Percentiles rank a stretch among this genome's conserved stretches.
Conservation (phyloP, 2,888 invertebrate species). For the Iselma pallidipennis region DNA sequence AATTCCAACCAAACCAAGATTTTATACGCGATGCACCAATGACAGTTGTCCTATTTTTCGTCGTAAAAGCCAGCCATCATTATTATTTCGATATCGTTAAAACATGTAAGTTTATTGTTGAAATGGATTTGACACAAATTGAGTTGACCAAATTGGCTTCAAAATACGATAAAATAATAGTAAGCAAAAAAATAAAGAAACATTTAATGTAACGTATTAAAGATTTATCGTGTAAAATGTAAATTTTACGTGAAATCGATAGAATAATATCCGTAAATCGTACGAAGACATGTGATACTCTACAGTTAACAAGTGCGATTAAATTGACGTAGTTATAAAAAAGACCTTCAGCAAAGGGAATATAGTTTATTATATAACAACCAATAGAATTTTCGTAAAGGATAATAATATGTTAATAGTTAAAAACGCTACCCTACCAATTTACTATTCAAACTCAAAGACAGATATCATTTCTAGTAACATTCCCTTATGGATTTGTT, state of each 20-base stretch:
- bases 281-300: conserved; percentile 7
- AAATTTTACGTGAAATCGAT: conserved; percentile 23
- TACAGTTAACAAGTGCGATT: not conserved
- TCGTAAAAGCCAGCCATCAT: conserved; percentile 41
- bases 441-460: not conserved
- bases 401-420: not conserved
- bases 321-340: not conserved
- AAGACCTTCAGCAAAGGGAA: not conserved
- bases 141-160: not conserved
- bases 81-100: conserved; percentile 46
- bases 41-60: conserved; percentile 34
- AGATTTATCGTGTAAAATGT: conserved; percentile 9
- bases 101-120: conserved; percentile 42
- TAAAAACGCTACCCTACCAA: not conserved
- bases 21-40: conserved; percentile 43
- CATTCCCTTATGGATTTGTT: conserved; percentile 1
- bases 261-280: conserved; percentile 22
- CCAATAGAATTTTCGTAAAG: not conserved
- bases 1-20: conserved; percentile 33
- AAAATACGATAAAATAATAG: not conserved
- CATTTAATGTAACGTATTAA: not conserved
- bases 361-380: not conserved
- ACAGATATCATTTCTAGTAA: not conserved
- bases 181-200: conserved; percentile 4
- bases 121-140: conserved; percentile 12